phyloP scores from a whole-genome alignment of 2,888 invertebrate genomes.

The Apotomis turbidana region DNA sequence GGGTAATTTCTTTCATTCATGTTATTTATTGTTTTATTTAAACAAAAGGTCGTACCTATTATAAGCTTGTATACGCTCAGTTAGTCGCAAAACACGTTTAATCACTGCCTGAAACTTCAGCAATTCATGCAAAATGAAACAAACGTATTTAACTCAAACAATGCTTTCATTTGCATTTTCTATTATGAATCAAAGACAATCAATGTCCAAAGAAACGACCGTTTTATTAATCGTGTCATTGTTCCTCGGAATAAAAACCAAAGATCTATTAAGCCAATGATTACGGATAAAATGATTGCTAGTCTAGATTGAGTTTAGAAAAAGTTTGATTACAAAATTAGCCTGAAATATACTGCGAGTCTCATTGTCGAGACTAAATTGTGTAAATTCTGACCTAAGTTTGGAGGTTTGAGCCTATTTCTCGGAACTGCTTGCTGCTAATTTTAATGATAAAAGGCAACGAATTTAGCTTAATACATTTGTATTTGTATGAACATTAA shows the following conservation, averaged over 20 bases:
- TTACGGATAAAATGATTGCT: constrained; percentile 6
- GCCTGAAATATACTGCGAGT: neutral
- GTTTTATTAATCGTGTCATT: constrained; percentile 43
- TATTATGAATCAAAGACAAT: constrained; percentile 53
- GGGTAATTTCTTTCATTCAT: neutral
- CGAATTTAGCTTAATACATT: no score
- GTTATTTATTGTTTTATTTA: neutral
- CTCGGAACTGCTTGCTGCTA: neutral
- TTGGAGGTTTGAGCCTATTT: neutral
- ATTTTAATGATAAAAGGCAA: no score
- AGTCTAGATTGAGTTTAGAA: constrained; percentile 5
- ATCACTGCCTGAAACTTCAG: constrained; percentile 39
- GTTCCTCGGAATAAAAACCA: constrained; percentile 25
- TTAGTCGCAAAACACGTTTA: constrained; percentile 20
- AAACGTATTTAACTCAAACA: constrained; percentile 47
- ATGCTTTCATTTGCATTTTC: constrained; percentile 54
- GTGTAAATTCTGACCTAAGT: neutral
- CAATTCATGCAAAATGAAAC: constrained; percentile 48
- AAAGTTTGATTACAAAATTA: neutral
- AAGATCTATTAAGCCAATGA: constrained; percentile 25
- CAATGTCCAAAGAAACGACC: constrained; percentile 45
- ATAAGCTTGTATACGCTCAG: neutral
- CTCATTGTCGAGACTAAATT: neutral
- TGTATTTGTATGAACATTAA: no score
- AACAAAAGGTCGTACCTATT: neutral